Evolutionary conservation across 2,797 vertebrate species (phyloP).

Genomic region (Denticeps clupeoides): DNA sequence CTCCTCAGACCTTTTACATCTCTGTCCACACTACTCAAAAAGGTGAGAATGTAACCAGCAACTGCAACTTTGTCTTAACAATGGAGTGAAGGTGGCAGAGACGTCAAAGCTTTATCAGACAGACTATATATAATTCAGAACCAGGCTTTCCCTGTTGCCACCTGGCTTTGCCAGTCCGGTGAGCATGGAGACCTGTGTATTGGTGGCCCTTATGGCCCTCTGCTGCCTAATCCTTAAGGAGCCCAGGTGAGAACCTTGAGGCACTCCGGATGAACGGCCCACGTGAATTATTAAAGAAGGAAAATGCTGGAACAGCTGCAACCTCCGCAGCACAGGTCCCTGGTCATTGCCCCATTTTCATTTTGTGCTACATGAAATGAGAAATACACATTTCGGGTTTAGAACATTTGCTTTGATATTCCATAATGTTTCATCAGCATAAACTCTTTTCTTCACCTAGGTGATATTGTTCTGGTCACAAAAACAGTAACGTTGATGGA

Average conservation of each 20-base stretch:
- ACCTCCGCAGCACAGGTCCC: constrained; percentile 17
- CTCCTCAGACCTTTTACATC: constrained; percentile 47
- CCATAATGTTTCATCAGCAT: not conserved
- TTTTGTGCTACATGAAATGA: no score
- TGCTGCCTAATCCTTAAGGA: constrained; percentile 44
- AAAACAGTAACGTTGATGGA: constrained; percentile 74
- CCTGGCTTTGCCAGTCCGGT: not conserved
- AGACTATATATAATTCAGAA: no score
- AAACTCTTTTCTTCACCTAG: constrained; percentile 51
- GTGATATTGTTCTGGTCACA: constrained; percentile 72
- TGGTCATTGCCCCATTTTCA: constrained; percentile 8
- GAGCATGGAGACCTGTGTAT: not conserved
- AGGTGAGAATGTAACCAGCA: constrained; percentile 39
- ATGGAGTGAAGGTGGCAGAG: no score
- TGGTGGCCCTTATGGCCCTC: constrained; percentile 17
- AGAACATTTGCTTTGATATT: not conserved
- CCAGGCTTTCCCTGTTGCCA: not conserved
- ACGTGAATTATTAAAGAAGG: constrained; percentile 51
- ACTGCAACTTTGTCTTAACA: no score
- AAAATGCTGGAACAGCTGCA: constrained; percentile 45
- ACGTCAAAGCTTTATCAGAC: no score
- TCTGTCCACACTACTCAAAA: constrained; percentile 42
- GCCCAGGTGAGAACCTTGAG: constrained; percentile 45
- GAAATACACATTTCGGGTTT: no score
- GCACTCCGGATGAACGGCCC: constrained; percentile 30